A percentile compares a stretch with the other conserved stretches of the same genome.
These are phyloP conservation scores for Carcharodon carcharias DNA, from an alignment of 2,797 vertebrate genomes.

Conservation along the genomic window DNA sequence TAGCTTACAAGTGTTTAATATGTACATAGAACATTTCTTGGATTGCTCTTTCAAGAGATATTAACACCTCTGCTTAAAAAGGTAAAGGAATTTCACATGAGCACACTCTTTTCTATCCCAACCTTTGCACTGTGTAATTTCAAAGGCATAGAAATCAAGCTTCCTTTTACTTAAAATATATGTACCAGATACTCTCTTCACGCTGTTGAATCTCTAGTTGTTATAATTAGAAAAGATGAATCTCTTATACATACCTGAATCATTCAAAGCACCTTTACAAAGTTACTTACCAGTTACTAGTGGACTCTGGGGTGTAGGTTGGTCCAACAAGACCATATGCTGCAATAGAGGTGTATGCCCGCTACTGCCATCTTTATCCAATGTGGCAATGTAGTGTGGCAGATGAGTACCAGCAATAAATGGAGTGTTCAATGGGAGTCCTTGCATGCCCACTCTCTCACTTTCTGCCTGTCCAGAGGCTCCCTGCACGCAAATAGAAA, in stretches of 20 bases:
- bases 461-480: constrained; percentile 73
- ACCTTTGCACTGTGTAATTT: neutral
- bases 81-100: neutral
- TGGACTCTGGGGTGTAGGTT: constrained; percentile 68
- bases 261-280: neutral
- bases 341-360: constrained; percentile 82
- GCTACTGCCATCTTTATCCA: constrained; percentile 72
- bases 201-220: neutral
- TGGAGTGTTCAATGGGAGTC: constrained; percentile 67
- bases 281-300: constrained; percentile 72
- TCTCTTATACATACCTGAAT: neutral
- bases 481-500: constrained; percentile 53
- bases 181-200: neutral
- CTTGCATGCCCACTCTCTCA: constrained; percentile 76
- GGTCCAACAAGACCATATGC: constrained; percentile 90
- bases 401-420: constrained; percentile 82
- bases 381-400: constrained; percentile 75
- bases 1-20: neutral
- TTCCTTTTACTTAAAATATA: neutral
- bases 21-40: neutral
- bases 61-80: neutral
- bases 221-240: neutral
- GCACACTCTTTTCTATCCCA: neutral
- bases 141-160: neutral
- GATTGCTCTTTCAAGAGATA: neutral